Base-by-base conservation (phyloP, 2,113 vertebrate species). In the Bubo bubo region DNA sequence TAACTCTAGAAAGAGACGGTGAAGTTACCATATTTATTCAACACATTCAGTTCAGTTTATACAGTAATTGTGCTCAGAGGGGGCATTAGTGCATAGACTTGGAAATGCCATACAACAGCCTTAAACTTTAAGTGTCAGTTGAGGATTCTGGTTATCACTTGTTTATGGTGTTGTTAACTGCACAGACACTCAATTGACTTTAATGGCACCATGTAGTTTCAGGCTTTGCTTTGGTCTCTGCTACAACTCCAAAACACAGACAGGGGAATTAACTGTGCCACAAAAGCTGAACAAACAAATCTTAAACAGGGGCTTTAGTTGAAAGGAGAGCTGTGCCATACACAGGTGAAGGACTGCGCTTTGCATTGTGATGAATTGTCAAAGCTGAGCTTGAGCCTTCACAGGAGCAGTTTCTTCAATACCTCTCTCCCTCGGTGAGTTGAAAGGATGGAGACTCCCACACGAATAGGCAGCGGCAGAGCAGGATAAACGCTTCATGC, bases 381-480 rank as follows among this genome's bases (percentile, higher is more conserved):
- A 60, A 43, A 4, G 1, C 37, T 22, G 20, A 89, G 41, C 53
- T 53, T 32, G 8, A 92, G 28, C 63, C n/a, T 80, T 67, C n/a
- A 24, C 21, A 28, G 45, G 30, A 83, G 4, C 28, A 79, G 6
- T 37, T 63, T 70, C 52, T 75, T 63, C 28, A 70, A n/a, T 5
- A 16, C 5, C 34, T 37, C 7, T 71, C 15, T 35, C 45, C 11
- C 34, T 60, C 3, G 0, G 16, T 3, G 6, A 13, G 53, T 59
- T 63, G 83, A 7, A 86, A 32, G 47, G 37, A 37, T 35, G 17
- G 21, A 62, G 35, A 37, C 22, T 62, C 8, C 15, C 37, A 13
- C 3, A 2, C 18, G 4, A 32, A 30, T 0, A 24, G 0, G 1
- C 12, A 58, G 58, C 85, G 80, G 62, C 0, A 0, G 71, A 49